A percentile compares a stretch with the other conserved stretches of the same genome.
Evolutionary conservation across 2,113 vertebrate species (phyloP).

Genomic region (Myxocyprinus asiaticus): DNA sequence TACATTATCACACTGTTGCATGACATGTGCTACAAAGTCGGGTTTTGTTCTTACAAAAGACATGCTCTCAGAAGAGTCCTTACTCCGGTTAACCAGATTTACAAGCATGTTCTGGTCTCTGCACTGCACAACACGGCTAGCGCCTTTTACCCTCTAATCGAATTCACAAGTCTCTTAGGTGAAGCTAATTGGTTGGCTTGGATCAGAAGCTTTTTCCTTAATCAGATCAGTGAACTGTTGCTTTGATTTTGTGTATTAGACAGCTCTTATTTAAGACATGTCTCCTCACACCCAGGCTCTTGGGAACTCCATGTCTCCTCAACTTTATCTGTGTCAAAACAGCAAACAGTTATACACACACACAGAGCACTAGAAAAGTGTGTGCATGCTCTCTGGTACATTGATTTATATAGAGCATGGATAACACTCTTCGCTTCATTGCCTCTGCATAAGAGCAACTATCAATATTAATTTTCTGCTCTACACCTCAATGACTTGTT

Average conservation of each 20-base stretch:
- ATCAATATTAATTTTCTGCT: constrained; percentile 25
- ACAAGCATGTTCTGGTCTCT: no score
- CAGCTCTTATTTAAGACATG: constrained; percentile 30
- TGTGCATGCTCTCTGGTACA: neutral
- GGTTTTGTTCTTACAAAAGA: no score
- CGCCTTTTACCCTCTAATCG: neutral
- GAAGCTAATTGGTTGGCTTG: constrained; percentile 32
- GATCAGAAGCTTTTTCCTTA: constrained; percentile 4
- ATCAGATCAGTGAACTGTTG: constrained; percentile 20
- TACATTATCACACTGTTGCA: no score
- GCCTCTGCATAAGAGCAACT: neutral
- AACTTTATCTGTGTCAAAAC: constrained; percentile 5
- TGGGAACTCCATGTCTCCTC: neutral
- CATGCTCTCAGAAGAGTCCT: no score
- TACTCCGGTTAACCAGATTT: no score
- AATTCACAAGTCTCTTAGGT: constrained; percentile 16
- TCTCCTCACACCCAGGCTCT: constrained; percentile 6
- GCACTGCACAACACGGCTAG: neutral
- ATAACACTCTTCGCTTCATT: neutral
- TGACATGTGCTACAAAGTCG: no score
- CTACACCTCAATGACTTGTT: constrained; percentile 1
- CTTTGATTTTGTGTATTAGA: constrained; percentile 21
- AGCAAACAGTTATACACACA: neutral
- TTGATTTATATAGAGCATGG: neutral
- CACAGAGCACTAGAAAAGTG: neutral